Conservation (phyloP, 2,113 vertebrate genomes). For the Pseudorectes ferrugineus region DNA sequence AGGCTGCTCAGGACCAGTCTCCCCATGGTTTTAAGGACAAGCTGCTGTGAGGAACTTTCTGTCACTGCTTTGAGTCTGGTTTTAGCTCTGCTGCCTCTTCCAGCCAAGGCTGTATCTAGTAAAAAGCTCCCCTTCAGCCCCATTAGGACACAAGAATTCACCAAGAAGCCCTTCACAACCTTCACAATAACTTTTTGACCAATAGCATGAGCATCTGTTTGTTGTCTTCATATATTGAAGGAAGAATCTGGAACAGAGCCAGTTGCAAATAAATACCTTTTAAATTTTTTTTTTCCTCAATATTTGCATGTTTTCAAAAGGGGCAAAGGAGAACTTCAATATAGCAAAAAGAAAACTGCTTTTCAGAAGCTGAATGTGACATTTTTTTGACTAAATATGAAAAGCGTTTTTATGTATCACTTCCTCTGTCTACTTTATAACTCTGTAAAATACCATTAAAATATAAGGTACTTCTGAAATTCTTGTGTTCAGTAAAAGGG, state of each 20-base stretch:
- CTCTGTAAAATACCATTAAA: background rate
- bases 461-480: background rate
- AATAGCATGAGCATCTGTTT: background rate
- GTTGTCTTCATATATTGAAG: background rate
- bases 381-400: background rate
- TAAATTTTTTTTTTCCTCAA: background rate
- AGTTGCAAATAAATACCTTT: background rate
- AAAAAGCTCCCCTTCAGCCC: background rate
- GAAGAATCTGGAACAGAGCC: background rate
- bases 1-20: background rate
- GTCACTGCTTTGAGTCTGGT: fast-evolving
- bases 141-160: background rate
- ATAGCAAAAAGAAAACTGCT: background rate
- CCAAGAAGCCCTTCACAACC: background rate
- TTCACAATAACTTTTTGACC: background rate
- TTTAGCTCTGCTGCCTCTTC: background rate
- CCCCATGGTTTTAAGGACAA: background rate
- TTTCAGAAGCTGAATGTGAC: background rate
- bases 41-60: background rate
- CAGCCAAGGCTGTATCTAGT: background rate
- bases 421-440: background rate
- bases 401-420: background rate
- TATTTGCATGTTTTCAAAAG: background rate
- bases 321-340: background rate
- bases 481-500: background rate